phyloP scores from a whole-genome alignment of 1,140 invertebrate species.

The Heliconius eleuchia region DNA sequence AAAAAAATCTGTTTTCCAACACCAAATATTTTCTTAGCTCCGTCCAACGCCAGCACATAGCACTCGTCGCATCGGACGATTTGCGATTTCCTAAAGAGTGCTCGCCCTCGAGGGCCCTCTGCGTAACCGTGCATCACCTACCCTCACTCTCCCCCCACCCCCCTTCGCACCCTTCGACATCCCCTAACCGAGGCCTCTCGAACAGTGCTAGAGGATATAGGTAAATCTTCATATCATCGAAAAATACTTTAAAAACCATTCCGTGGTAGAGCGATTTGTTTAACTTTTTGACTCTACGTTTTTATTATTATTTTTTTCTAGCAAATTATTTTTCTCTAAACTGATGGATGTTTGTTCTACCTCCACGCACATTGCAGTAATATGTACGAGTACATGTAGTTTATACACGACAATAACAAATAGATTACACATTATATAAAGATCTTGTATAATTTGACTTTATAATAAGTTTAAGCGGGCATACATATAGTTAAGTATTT shows the following conservation, averaged over 20 bases:
- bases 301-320: too few species aligned
- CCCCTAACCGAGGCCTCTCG: neutral
- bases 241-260: neutral
- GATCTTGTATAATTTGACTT: too few species aligned
- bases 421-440: too few species aligned
- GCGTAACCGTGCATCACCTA: constrained; percentile 49
- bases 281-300: neutral
- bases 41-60: constrained; percentile 26
- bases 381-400: too few species aligned
- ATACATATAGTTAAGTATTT: too few species aligned
- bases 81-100: constrained; percentile 65
- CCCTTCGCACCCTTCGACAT: neutral
- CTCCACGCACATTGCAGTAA: too few species aligned
- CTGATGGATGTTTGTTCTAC: too few species aligned
- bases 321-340: too few species aligned
- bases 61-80: constrained; percentile 49
- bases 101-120: constrained; percentile 56
- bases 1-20: neutral
- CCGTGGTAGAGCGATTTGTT: neutral
- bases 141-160: constrained; percentile 12
- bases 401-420: too few species aligned
- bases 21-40: constrained; percentile 39
- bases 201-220: constrained; percentile 8
- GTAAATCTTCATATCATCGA: constrained; percentile 12
- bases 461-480: too few species aligned